Conservation (phyloP, 2,113 vertebrate species). For the Ceyx melanurus region DNA sequence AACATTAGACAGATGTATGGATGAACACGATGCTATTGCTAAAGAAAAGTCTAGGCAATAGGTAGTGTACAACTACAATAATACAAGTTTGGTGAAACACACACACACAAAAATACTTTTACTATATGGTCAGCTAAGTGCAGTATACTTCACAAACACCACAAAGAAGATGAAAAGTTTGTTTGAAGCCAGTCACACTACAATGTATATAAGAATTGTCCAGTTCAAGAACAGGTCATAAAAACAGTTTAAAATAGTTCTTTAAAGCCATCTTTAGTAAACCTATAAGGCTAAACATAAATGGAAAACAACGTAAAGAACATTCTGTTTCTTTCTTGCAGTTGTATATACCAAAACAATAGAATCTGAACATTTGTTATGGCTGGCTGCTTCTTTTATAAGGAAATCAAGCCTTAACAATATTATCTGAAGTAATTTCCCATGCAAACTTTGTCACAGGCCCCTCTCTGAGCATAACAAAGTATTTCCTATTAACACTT, state of each 20-base stretch:
- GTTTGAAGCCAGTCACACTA: neutral
- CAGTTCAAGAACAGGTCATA: neutral
- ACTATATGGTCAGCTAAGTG: neutral
- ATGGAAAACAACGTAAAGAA: conserved; percentile 47
- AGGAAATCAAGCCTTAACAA: conserved; percentile 53
- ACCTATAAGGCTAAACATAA: conserved; percentile 24
- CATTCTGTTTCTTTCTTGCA: conserved; percentile 42
- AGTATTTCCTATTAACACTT: neutral
- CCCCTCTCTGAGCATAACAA: neutral
- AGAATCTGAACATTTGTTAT: conserved; percentile 56
- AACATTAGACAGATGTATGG: neutral
- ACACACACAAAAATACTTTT: neutral
- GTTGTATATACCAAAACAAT: conserved; percentile 50
- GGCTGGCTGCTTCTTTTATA: conserved; percentile 62
- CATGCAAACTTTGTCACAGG: neutral
- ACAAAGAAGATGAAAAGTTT: conserved; percentile 4
- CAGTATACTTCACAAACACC: neutral
- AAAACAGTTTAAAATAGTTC: neutral
- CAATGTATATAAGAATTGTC: neutral
- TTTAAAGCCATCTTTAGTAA: neutral
- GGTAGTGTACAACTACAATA: neutral
- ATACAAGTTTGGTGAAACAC: neutral
- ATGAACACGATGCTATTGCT: neutral
- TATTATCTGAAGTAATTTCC: conserved; percentile 50
- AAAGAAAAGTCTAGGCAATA: neutral